phyloP scores from a whole-genome alignment of 2,113 vertebrate genomes.

The Speoplatyrhinus poulsoni region DNA sequence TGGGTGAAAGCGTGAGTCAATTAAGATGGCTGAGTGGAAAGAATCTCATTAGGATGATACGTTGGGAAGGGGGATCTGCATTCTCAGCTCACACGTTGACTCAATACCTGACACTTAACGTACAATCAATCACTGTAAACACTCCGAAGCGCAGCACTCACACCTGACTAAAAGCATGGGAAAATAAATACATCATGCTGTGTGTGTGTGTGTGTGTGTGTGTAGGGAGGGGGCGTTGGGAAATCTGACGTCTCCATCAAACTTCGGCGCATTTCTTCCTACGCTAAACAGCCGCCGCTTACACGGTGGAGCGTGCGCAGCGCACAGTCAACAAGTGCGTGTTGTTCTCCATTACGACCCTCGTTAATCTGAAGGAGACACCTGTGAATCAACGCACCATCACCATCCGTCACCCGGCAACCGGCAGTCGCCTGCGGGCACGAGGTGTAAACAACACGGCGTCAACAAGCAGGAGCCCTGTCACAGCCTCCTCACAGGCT shows the following conservation, averaged over 20 bases:
- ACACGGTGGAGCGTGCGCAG: neutral
- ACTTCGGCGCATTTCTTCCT: too few species aligned
- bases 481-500: neutral
- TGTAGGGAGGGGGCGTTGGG: neutral
- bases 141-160: conserved; percentile 23
- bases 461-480: neutral
- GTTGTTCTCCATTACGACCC: conserved; percentile 33
- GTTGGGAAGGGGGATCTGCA: conserved; percentile 29
- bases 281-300: conserved; percentile 45
- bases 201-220: neutral
- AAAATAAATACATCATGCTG: conserved; percentile 2
- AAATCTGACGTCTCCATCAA: too few species aligned
- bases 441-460: conserved; percentile 33
- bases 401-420: conserved; percentile 57
- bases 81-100: conserved; percentile 36
- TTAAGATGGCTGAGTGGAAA: conserved; percentile 47
- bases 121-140: conserved; percentile 62
- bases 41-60: conserved; percentile 40
- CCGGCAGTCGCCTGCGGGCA: conserved; percentile 18
- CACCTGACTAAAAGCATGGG: conserved; percentile 39
- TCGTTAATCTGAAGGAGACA: conserved; percentile 54
- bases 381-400: conserved; percentile 46
- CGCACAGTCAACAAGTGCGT: too few species aligned
- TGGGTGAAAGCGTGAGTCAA: conserved; percentile 34
- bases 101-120: conserved; percentile 49